Evolutionary conservation across 1,140 invertebrate species (phyloP).

Genomic region (Aphelinus certus): DNA sequence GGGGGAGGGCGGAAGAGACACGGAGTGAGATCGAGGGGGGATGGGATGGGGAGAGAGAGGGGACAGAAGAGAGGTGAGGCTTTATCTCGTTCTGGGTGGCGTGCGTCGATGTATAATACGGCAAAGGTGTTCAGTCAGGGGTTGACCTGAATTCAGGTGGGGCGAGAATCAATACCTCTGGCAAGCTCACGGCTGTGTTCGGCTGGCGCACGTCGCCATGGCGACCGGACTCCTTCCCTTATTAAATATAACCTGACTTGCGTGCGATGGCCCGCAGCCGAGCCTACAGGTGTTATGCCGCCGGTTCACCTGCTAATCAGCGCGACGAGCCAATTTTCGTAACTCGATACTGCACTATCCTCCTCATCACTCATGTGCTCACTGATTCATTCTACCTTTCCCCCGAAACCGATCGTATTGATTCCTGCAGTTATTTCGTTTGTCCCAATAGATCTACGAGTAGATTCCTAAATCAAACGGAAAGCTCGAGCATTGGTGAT

Average conservation of each 20-base stretch:
- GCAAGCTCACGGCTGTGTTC: conserved; percentile 51
- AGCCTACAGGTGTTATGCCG: conserved; percentile 21
- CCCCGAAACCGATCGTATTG: no score
- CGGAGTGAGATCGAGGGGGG: conserved; percentile 21
- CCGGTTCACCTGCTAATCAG: no score
- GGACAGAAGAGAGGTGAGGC: not conserved
- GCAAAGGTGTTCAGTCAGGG: conserved; percentile 64
- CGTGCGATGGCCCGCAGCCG: conserved; percentile 24
- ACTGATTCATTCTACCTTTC: no score
- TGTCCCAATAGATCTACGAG: no score
- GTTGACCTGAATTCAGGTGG: conserved; percentile 67
- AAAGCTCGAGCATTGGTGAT: no score
- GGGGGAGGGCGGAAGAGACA: not conserved
- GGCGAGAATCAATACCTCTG: conserved; percentile 62
- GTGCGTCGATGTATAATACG: conserved; percentile 45
- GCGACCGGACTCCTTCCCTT: conserved; percentile 64
- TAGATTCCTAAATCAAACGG: no score
- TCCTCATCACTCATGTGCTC: no score
- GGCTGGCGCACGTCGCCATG: conserved; percentile 53
- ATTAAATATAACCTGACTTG: conserved; percentile 61
- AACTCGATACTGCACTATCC: no score
- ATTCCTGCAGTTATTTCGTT: no score
- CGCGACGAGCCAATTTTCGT: not conserved
- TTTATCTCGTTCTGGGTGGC: not conserved
- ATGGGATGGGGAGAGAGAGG: conserved; percentile 21